These are phyloP conservation scores for Hoplodrina blanda DNA, from an alignment of 2,888 invertebrate species.

Conservation along the genomic window DNA sequence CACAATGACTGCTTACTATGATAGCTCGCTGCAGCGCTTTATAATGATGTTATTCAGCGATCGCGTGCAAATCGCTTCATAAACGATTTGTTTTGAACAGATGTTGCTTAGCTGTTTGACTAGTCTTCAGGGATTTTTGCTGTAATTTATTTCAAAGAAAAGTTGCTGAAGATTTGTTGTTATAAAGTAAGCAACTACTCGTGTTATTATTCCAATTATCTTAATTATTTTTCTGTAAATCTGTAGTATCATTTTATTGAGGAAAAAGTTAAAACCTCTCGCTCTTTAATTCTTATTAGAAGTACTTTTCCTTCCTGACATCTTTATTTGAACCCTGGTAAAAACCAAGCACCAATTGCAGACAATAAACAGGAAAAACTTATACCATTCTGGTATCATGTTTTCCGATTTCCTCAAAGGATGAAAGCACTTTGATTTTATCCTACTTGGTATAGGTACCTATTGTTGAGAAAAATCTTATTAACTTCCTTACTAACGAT, in stretches of 20 bases:
- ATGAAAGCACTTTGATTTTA: constrained; percentile 6
- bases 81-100: constrained; percentile 30
- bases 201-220: not conserved
- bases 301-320: constrained; percentile 33
- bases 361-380: constrained; percentile 38
- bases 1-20: constrained; percentile 54
- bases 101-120: not conserved
- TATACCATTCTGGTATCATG: constrained; percentile 4
- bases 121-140: constrained; percentile 2
- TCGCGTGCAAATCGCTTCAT: constrained; percentile 35
- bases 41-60: constrained; percentile 53
- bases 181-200: not conserved
- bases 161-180: not conserved
- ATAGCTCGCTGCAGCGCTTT: constrained; percentile 44
- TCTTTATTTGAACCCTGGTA: constrained; percentile 27
- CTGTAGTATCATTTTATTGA: not conserved
- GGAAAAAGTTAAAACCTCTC: constrained; percentile 8
- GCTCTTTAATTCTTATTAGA: not conserved
- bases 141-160: not conserved
- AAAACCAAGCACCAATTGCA: constrained; percentile 27
- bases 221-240: not conserved
- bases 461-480: not conserved
- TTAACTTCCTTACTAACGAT: not conserved
- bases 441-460: not conserved
- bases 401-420: constrained; percentile 11